Evolutionary conservation across 2,888 invertebrate species (phyloP).

Genomic region (Sisyra nigra): DNA sequence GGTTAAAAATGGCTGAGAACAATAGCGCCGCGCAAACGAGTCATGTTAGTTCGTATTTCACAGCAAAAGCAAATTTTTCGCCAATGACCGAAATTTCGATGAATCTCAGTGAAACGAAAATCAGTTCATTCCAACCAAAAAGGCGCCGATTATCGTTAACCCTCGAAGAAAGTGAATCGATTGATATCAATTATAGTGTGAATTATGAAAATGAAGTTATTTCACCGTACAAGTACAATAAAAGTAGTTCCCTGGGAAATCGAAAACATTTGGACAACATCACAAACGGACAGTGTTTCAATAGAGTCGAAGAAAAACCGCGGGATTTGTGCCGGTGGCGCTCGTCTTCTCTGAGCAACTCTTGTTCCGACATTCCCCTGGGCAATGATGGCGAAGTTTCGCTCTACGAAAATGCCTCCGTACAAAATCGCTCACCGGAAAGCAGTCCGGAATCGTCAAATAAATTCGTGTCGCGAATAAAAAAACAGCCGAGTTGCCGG

Average conservation of each 20-base stretch:
- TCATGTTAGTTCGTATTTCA: too few relatives aligned
- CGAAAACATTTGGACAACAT: conserved; percentile 4
- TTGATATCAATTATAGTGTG: background rate
- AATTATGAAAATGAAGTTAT: background rate
- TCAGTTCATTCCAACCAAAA: conserved; percentile 2
- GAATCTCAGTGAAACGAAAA: conserved; percentile 6
- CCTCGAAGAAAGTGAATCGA: conserved; percentile 1
- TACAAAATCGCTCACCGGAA: conserved; percentile 11
- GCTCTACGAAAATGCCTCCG: conserved; percentile 17
- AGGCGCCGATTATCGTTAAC: conserved; percentile 3
- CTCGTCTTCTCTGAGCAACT: background rate
- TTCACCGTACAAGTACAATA: background rate
- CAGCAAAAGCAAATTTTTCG: conserved; percentile 2
- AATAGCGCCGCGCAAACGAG: too few relatives aligned
- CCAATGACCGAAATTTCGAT: conserved; percentile 9
- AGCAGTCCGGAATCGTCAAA: conserved; percentile 14
- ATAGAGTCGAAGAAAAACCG: background rate
- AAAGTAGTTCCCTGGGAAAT: background rate
- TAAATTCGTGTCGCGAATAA: background rate
- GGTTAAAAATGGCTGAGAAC: too few relatives aligned
- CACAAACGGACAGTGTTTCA: conserved; percentile 2
- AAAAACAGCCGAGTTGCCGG: background rate
- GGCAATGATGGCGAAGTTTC: conserved; percentile 23
- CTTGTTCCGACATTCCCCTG: conserved; percentile 16
- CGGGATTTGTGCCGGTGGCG: background rate